phyloP scores from a whole-genome alignment of 2,113 vertebrate genomes.

The Sialia sialis region DNA sequence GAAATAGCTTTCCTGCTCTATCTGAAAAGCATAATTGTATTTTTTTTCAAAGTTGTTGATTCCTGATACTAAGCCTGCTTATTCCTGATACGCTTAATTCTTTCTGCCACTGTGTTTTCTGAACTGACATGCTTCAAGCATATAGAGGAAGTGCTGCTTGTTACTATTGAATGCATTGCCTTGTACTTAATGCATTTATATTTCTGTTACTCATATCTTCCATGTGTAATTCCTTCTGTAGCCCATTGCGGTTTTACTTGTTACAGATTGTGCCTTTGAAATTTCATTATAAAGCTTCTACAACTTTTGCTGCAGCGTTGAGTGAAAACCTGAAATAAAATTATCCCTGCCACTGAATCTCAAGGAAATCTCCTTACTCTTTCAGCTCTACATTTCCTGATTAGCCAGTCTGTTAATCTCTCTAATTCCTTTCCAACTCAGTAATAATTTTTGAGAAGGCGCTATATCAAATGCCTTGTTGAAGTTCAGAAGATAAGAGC shows the following conservation, averaged over 20 bases:
- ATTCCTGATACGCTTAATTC: background rate
- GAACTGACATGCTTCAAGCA: background rate
- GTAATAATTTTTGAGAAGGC: background rate
- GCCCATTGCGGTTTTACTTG: background rate
- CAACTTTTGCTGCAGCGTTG: background rate
- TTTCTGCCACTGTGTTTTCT: background rate
- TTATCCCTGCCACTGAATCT: background rate
- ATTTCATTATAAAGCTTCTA: background rate
- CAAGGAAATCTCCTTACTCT: background rate
- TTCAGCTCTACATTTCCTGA: background rate
- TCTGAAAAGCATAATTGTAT: background rate
- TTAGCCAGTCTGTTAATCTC: background rate
- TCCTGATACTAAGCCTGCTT: background rate
- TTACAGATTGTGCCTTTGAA: background rate
- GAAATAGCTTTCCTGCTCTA: background rate
- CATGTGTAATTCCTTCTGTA: background rate
- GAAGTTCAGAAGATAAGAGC: background rate
- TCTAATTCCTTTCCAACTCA: background rate
- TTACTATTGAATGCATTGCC: background rate
- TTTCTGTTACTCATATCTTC: background rate
- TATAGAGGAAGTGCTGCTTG: background rate
- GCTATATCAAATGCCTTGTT: background rate
- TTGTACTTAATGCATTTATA: background rate
- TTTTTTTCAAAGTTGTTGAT: background rate
- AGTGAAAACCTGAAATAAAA: slow-evolving; percentile 5